These are phyloP conservation scores for Eolophus roseicapilla DNA, from an alignment of 2,113 vertebrate species.

Conservation along the genomic window DNA sequence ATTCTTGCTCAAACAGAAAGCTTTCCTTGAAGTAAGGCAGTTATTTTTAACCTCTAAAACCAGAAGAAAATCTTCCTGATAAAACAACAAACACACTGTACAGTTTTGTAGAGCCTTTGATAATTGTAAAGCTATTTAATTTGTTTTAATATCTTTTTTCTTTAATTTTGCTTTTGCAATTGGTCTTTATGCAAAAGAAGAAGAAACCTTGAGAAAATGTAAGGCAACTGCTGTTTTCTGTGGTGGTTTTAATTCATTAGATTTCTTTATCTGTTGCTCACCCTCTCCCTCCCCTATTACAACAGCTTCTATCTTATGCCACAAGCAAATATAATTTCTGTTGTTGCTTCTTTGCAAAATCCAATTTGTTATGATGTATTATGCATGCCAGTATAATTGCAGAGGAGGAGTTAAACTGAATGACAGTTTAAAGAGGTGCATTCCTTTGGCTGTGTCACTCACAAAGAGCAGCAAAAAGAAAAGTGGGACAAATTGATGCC, in stretches of 20 bases:
- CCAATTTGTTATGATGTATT: conserved; percentile 75
- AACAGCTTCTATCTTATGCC: conserved; percentile 47
- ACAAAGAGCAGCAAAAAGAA: conserved; percentile 41
- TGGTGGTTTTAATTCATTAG: conserved; percentile 39
- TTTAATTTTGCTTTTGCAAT: not conserved
- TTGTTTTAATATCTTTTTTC: conserved; percentile 22
- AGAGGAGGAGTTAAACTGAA: conserved; percentile 67
- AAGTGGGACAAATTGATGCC: conserved; percentile 54
- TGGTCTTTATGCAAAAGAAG: not conserved
- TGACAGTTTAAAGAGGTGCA: conserved; percentile 63
- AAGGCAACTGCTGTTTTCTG: conserved; percentile 1
- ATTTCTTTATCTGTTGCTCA: conserved; percentile 14
- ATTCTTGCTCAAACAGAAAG: not conserved
- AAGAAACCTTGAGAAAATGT: conserved; percentile 25
- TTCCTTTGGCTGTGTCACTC: conserved; percentile 62
- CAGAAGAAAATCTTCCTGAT: not conserved
- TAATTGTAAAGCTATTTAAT: conserved; percentile 6
- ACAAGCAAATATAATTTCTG: conserved; percentile 63
- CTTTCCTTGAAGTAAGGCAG: conserved; percentile 34
- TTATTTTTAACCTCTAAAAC: conserved; percentile 34
- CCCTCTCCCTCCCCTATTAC: not conserved
- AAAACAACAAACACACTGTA: not conserved
- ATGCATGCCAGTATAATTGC: conserved; percentile 70
- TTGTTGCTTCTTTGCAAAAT: conserved; percentile 49
- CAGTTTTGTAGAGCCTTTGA: not conserved